Evolutionary conservation across 2,797 vertebrate genomes (phyloP), one percentile per base, ranked within the genome.

Genomic region (Eulemur coronatus): DNA sequence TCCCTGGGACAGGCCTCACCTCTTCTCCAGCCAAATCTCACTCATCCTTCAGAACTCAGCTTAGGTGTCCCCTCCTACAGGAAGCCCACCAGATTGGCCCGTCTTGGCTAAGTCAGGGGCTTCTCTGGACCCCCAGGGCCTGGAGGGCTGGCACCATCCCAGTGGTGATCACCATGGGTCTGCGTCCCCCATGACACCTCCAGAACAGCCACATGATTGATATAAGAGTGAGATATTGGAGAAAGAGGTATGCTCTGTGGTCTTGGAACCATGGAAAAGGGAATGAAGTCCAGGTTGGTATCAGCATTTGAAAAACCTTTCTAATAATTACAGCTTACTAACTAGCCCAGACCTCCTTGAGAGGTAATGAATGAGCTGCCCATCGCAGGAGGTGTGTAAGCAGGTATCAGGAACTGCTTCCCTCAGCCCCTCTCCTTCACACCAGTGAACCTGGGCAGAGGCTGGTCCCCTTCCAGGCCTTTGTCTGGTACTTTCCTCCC

Each of bases 291-390:
- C 20, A 76, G 35, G 52, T 8, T 35, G 10, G n/a, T 48, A 30
- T 92, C 26, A 87, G 48, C 52, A 70, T 55, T 78, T 82, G 69
- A 82, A 91, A 93, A 65, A 81, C 41, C 89, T 9, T 50, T 75
- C 59, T 22, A 59, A 63, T 38, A 95, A 61, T 52, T 38, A 41
- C 12, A 73, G 76, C 59, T 50, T 57, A 24, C 41, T 7, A 11
- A n/a, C 5, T 20, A 67, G n/a, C n/a, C n/a, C 22, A 14, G n/a
- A 5, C 24, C 13, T 17, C 52, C 35, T 43, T 61, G n/a, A 30
- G n/a, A 22, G 72, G 30, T n/a, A 12, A 84, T 61, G 82, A 35
- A 18, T 11, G 69, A 91, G 81, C 88, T 59, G n/a, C 41, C 41
- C 26, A 1, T 70, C 61, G 28, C n/a, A 38, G 22, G 63, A 43